Evolutionary conservation across 2,113 vertebrate species (phyloP).

Genomic region (Lipotes vexillifer): DNA sequence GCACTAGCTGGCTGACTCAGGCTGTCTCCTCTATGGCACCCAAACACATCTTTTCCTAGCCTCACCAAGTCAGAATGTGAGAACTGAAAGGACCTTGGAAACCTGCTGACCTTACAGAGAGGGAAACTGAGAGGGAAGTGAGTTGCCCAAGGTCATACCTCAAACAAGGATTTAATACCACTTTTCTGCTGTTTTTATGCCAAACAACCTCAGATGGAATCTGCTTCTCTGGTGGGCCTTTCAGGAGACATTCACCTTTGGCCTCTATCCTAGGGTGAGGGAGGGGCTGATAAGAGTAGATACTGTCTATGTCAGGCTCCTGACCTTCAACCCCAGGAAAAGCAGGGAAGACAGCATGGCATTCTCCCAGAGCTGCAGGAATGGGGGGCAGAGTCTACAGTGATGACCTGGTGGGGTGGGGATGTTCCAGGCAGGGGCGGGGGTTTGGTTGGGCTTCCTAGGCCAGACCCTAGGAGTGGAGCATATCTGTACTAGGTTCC

Average conservation of each 20-base stretch:
- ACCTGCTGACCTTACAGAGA: neutral
- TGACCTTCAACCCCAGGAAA: neutral
- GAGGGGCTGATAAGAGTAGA: too few relatives aligned
- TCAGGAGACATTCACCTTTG: neutral
- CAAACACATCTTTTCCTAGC: rapidly evolving
- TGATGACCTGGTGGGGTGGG: neutral
- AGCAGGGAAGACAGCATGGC: neutral
- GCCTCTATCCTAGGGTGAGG: too few relatives aligned
- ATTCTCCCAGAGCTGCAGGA: neutral
- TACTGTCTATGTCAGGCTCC: neutral
- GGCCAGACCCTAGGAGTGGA: neutral
- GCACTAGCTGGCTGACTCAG: neutral
- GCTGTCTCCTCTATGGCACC: neutral
- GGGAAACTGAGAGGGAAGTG: neutral
- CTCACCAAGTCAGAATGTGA: neutral
- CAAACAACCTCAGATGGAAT: neutral
- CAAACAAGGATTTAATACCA: neutral
- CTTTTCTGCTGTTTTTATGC: neutral
- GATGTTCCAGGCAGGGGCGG: neutral
- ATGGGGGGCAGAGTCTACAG: neutral
- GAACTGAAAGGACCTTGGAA: neutral
- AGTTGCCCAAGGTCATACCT: neutral
- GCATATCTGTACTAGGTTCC: too few relatives aligned
- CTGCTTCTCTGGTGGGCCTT: neutral
- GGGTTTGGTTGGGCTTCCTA: neutral